Conservation (phyloP, 2,888 invertebrate species). For the Zygothrica quintamaculata region DNA sequence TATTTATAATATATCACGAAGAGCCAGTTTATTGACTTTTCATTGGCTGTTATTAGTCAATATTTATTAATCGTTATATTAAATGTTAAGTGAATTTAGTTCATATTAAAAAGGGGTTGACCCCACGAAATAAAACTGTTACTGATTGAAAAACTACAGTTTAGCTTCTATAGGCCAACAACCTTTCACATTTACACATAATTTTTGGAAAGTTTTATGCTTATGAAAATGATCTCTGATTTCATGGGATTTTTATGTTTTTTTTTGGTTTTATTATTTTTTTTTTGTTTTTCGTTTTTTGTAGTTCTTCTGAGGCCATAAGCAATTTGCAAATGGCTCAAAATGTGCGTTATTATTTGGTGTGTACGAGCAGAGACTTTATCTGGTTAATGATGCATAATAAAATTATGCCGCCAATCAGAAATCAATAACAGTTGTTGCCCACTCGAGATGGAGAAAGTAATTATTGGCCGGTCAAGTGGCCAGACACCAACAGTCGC, state of each 20-base stretch:
- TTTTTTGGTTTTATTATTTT: too few species aligned
- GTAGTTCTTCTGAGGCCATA: constrained; percentile 46
- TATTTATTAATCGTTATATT: constrained; percentile 35
- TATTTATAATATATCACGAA: too few species aligned
- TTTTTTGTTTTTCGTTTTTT: too few species aligned
- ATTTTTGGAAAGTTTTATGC: constrained; percentile 67
- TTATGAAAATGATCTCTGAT: constrained; percentile 52
- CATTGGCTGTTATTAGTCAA: constrained; percentile 30
- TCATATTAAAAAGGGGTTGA: too few species aligned
- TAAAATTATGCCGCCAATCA: constrained; percentile 71
- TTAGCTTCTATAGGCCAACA: constrained; percentile 29
- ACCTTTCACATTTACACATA: constrained; percentile 75
- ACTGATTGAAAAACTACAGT: constrained; percentile 26
- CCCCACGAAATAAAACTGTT: constrained; percentile 5
- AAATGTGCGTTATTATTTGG: constrained; percentile 41
- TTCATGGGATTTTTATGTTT: constrained; percentile 42
- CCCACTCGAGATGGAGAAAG: constrained; percentile 64
- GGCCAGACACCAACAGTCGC: constrained; percentile 42
- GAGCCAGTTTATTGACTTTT: too few species aligned
- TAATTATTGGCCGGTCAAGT: constrained; percentile 71
- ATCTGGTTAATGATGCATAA: constrained; percentile 71
- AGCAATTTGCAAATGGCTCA: constrained; percentile 68
- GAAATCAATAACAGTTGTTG: constrained; percentile 73
- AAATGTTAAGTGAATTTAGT: constrained; percentile 23
- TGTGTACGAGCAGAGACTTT: constrained; percentile 38